These are phyloP conservation scores for Ctenomys sociabilis DNA, from an alignment of 2,113 vertebrate genomes.

Conservation along the genomic window DNA sequence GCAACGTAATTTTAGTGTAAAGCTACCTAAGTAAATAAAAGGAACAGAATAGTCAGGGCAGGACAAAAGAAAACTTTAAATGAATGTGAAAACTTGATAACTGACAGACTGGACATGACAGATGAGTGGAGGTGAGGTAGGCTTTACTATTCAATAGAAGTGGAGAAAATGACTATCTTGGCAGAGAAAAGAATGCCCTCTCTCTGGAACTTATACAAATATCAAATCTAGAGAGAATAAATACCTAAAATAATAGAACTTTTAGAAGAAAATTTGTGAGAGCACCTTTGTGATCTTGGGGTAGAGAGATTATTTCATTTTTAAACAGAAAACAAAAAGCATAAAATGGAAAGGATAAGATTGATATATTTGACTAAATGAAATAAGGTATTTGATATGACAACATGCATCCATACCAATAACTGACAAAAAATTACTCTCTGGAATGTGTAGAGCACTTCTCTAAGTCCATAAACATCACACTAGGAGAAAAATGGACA, in stretches of 20 bases:
- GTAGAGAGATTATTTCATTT: not conserved
- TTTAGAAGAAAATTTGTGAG: conserved; percentile 25
- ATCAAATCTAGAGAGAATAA: not conserved
- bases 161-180: not conserved
- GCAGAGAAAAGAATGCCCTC: not conserved
- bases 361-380: not conserved
- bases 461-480: conserved; percentile 57
- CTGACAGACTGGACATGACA: not conserved
- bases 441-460: not conserved
- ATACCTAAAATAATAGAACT: conserved; percentile 30
- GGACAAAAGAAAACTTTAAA: not conserved
- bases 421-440: conserved; percentile 12
- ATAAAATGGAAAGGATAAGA: not conserved
- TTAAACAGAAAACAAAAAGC: not conserved
- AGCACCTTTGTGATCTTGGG: not conserved
- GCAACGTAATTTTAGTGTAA: not conserved
- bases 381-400: conserved; percentile 21
- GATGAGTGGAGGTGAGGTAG: not conserved
- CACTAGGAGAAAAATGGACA: not conserved
- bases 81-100: not conserved
- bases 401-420: conserved; percentile 19
- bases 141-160: not conserved
- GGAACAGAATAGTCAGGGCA: not conserved
- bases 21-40: conserved; percentile 6
- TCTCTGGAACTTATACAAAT: not conserved